Base-by-base conservation (phyloP, 1,140 invertebrate species). In the Drosophila kanapiae region DNA sequence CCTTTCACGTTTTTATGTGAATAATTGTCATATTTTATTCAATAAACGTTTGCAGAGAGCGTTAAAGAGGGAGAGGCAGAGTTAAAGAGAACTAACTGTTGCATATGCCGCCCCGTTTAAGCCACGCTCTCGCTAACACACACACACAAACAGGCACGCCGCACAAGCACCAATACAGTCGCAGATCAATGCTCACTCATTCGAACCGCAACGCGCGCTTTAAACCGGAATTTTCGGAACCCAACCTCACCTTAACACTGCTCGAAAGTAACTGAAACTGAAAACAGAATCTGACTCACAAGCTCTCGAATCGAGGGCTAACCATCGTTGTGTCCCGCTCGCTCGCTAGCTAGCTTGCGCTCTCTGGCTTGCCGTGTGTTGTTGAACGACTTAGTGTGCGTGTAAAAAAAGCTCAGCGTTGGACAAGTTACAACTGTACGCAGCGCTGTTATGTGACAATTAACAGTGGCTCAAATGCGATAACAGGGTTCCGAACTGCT, bases 241-340 rank as follows among this genome's bases (percentile, higher is more conserved):
- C 76, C 74, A 85, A 85, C 84, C 84, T 87, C 84, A 87, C 84
- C 84, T 88, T 90, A 80, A 56, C 62, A 71, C 85, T 75, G 81
- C 85, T 88, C 78, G 78, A 59, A 70, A 88, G 80, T 84, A 84
- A 77, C 84, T 88, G 53, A 56, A 56, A 56, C 35, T 38, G 53
- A 56, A 56, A 56, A 56, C 53, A 38, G 53, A 56, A 38, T 38
- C 53, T 56, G 80, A 88, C 77, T 88, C 69, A 78, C 76, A 75
- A 56, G 62, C 59, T 48, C 42, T 68, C 11, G 16, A 10, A 10
- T 4, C 48, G 33, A 48, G 75, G 29, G 53, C 70, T 82, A 75
- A 64, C 51, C 35, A 40, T 38, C 16, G 23, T 27, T n/a, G 37
- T 54, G 18, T 71, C 35, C 14, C 48, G 42, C 47, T 40, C 42